Percentiles rank a stretch among this genome's conserved stretches.
phyloP scores from a whole-genome alignment of 2,888 invertebrate species.

The Trachelus stipa region DNA sequence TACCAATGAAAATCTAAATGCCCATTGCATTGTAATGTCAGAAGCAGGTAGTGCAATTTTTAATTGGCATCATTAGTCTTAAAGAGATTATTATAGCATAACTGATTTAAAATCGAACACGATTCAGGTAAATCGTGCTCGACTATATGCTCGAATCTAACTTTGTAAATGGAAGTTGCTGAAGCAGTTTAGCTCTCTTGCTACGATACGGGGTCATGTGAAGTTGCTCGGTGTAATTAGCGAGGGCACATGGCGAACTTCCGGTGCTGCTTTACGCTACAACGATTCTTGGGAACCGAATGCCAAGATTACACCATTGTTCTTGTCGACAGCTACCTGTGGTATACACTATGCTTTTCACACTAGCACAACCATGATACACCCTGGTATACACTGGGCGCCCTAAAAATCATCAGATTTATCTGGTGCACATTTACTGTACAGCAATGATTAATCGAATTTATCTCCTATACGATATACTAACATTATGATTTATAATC shows the following conservation, averaged over 20 bases:
- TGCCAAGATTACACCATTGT: conserved; percentile 58
- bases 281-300: conserved; percentile 58
- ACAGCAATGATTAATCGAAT: background rate
- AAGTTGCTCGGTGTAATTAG: conserved; percentile 60
- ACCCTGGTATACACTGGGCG: background rate
- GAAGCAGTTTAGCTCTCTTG: background rate
- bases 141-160: background rate
- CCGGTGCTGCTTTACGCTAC: conserved; percentile 59
- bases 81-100: background rate
- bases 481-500: background rate
- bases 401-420: background rate
- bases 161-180: background rate
- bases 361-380: background rate
- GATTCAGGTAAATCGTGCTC: background rate
- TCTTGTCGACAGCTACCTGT: conserved; percentile 26
- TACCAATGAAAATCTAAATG: background rate
- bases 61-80: background rate
- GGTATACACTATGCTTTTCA: background rate
- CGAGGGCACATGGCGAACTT: conserved; percentile 61
- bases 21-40: background rate
- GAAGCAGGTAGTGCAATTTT: background rate
- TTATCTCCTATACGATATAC: background rate
- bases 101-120: background rate
- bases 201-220: conserved; percentile 51
- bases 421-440: background rate